Evolutionary conservation across 35 echinoderm and acorn worm genomes (phyloP).

Genomic region (Stichopus chloronotus): DNA sequence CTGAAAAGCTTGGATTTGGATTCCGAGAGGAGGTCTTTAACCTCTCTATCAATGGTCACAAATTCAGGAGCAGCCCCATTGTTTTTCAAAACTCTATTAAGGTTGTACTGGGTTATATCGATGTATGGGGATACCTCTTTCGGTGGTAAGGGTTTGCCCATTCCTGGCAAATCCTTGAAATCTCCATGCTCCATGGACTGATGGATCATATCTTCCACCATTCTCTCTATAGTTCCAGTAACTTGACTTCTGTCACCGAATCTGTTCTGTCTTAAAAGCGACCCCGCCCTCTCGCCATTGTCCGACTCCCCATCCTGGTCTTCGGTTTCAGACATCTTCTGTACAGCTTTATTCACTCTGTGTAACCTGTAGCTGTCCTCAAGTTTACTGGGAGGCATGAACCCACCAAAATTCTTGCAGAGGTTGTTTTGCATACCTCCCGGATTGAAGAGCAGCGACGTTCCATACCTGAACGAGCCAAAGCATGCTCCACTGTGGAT

Average conservation of each 20-base stretch:
- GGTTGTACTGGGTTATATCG: conserved; percentile 64
- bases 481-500: background rate
- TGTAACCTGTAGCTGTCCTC: background rate
- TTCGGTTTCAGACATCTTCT: background rate
- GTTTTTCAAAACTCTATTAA: conserved; percentile 82
- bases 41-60: conserved; percentile 70
- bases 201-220: conserved; percentile 82
- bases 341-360: background rate
- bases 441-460: background rate
- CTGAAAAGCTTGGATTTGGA: conserved; percentile 52
- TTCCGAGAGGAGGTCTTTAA: conserved; percentile 52
- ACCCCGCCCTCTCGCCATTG: background rate
- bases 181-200: conserved; percentile 80
- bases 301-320: background rate
- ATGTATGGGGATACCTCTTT: conserved; percentile 67
- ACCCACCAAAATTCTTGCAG: background rate
- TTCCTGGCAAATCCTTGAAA: conserved; percentile 78
- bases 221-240: conserved; percentile 59
- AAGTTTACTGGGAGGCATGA: background rate
- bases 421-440: background rate
- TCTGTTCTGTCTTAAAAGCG: background rate
- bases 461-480: background rate
- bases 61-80: conserved; percentile 90
- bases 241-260: conserved; percentile 8
- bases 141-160: conserved; percentile 78